Evolutionary conservation across 1,140 invertebrate species (phyloP).

Genomic region (Caerostris extrusa): DNA sequence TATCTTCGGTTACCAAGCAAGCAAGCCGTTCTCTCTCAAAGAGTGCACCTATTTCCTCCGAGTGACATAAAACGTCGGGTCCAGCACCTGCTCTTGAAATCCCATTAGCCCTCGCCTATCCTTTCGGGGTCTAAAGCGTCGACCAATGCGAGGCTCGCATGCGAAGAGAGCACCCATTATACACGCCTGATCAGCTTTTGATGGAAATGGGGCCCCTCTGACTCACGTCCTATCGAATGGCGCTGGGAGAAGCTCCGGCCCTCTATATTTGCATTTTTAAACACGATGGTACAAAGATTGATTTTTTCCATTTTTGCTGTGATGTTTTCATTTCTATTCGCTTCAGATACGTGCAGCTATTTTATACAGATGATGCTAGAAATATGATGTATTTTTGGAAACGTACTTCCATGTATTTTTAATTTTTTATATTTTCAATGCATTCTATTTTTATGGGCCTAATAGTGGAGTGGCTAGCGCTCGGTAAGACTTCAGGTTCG

Average conservation of each 20-base stretch:
- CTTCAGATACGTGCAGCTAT: too few species aligned
- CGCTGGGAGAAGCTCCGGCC: background rate
- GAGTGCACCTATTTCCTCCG: background rate
- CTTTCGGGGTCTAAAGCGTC: conserved; percentile 21
- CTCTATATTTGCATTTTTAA: background rate
- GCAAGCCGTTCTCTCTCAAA: background rate
- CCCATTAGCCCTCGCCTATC: conserved; percentile 6
- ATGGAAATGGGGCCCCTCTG: conserved; percentile 54
- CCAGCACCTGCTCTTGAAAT: conserved; percentile 49
- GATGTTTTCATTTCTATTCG: too few species aligned
- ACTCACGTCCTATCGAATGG: conserved; percentile 41
- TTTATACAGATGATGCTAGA: too few species aligned
- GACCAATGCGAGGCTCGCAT: conserved; percentile 29
- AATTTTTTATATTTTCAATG: too few species aligned
- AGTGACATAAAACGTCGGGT: background rate
- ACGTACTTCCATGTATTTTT: too few species aligned
- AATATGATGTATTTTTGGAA: too few species aligned
- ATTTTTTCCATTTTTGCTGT: too few species aligned
- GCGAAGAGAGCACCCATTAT: conserved; percentile 29
- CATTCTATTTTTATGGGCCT: too few species aligned
- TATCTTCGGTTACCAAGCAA: too few species aligned
- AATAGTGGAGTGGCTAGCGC: too few species aligned
- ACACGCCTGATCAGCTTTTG: conserved; percentile 61
- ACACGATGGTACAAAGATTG: too few species aligned
- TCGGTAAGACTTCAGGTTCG: too few species aligned